Evolutionary conservation across 2,797 vertebrate species (phyloP).

Genomic region (Anomalospiza imberbis): DNA sequence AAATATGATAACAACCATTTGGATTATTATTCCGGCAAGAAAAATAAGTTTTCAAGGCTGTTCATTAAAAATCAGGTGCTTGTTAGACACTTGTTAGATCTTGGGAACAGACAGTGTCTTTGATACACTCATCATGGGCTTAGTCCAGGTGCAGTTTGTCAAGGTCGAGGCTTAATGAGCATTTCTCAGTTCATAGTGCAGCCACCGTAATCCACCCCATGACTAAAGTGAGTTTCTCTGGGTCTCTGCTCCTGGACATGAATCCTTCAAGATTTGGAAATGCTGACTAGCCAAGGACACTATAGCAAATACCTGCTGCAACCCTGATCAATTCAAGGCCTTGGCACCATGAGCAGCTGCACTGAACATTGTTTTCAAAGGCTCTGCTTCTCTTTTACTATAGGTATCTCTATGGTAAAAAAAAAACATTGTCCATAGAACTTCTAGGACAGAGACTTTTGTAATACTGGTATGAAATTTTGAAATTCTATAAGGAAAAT

Average conservation of each 20-base stretch:
- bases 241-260: too few species aligned
- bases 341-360: background rate
- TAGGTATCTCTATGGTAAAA: background rate
- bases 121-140: background rate
- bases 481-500: background rate
- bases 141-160: background rate
- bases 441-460: background rate
- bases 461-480: background rate
- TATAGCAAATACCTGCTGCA: background rate
- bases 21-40: background rate
- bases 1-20: background rate
- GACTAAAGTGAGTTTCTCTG: background rate
- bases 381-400: background rate
- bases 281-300: background rate
- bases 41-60: background rate
- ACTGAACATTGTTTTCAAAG: background rate
- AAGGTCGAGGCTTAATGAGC: rapidly evolving
- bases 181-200: background rate
- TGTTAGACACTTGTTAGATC: background rate
- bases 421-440: background rate
- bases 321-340: background rate
- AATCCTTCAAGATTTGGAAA: background rate
- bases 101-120: background rate
- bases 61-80: background rate
- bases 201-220: background rate